Conservation (phyloP, 2,888 invertebrate species). For the Cyclophora punctaria region DNA sequence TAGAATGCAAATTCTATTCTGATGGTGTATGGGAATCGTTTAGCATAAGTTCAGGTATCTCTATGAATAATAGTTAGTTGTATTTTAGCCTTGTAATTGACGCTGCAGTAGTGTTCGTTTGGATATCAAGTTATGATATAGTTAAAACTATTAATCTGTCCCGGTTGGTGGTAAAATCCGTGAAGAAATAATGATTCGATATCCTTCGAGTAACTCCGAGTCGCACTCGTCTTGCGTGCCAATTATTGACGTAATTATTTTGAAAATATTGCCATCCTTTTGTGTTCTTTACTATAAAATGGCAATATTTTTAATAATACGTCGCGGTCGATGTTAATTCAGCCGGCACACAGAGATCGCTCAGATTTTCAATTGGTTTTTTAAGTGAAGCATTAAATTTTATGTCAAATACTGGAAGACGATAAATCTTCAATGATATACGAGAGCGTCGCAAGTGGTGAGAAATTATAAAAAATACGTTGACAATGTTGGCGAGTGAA, state of each 20-base stretch:
- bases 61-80: slow-evolving; percentile 63
- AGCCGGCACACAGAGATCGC: slow-evolving; percentile 30
- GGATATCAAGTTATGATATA: slow-evolving; percentile 67
- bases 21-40: slow-evolving; percentile 45
- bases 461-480: too few species aligned
- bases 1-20: slow-evolving; percentile 12
- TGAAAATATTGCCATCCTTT: slow-evolving; percentile 66
- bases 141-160: slow-evolving; percentile 71
- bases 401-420: slow-evolving; percentile 6
- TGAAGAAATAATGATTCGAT: slow-evolving; percentile 58
- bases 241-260: slow-evolving; percentile 74
- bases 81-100: slow-evolving; percentile 69
- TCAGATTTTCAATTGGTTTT: slow-evolving; percentile 58
- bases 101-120: slow-evolving; percentile 34
- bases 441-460: too few species aligned
- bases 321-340: slow-evolving; percentile 41
- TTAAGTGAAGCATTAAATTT: slow-evolving; percentile 33
- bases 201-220: slow-evolving; percentile 32
- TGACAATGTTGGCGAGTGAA: not conserved
- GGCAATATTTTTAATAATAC: slow-evolving; percentile 59
- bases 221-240: slow-evolving; percentile 53
- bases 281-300: slow-evolving; percentile 60
- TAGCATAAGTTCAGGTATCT: slow-evolving; percentile 29
- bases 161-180: slow-evolving; percentile 70
- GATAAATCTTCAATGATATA: too few species aligned